Evolutionary conservation across 2,888 invertebrate species (phyloP).

Genomic region (Cerceris ruficornis): DNA sequence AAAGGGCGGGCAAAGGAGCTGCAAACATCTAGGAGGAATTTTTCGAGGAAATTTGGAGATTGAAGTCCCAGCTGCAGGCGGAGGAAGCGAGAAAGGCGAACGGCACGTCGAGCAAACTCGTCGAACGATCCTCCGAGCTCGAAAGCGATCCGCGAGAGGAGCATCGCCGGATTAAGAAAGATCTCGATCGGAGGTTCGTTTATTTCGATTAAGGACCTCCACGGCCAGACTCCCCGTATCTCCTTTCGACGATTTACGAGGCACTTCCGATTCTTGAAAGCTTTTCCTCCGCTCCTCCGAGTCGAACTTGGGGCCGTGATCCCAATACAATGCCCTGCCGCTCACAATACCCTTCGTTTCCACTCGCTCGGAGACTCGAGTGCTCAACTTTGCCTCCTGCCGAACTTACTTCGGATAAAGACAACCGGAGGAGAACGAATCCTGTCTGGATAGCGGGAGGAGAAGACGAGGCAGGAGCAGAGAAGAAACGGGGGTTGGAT

Average conservation of each 20-base stretch:
- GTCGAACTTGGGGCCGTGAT: conserved; percentile 18
- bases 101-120: neutral
- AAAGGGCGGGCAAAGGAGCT: too few relatives aligned
- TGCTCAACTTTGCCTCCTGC: neutral
- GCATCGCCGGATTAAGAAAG: neutral
- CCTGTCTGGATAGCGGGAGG: neutral
- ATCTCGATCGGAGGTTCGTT: conserved; percentile 18
- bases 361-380: conserved; percentile 12
- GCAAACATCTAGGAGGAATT: too few relatives aligned
- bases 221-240: neutral
- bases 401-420: conserved; percentile 21
- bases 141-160: neutral
- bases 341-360: conserved; percentile 33
- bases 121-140: neutral
- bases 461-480: neutral
- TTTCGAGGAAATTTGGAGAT: too few relatives aligned
- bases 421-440: conserved; percentile 1
- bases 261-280: conserved; percentile 32
- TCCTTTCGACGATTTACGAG: conserved; percentile 31
- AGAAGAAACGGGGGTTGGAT: neutral
- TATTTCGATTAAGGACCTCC: conserved; percentile 12
- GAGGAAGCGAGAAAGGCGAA: neutral
- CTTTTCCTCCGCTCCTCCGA: conserved; percentile 14
- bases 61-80: too few relatives aligned
- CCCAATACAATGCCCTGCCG: conserved; percentile 18